Evolutionary conservation across 2,888 invertebrate species (phyloP).

Genomic region (Mesopsocus fuscifrons): DNA sequence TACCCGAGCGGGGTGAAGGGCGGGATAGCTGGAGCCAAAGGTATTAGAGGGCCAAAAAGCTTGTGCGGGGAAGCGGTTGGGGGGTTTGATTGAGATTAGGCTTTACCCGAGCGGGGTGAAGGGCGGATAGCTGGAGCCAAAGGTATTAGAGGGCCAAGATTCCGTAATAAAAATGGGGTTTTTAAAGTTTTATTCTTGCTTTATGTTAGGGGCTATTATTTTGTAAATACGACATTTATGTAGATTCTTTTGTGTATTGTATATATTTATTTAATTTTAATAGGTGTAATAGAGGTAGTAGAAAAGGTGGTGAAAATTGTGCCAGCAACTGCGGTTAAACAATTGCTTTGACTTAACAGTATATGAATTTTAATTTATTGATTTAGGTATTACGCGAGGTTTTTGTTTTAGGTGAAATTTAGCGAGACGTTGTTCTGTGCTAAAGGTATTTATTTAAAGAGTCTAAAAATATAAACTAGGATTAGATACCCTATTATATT

Average conservation of each 20-base stretch:
- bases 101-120: too few species aligned
- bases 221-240: constrained; percentile 36
- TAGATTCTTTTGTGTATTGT: constrained; percentile 28
- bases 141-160: too few species aligned
- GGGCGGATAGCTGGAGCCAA: too few species aligned
- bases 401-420: constrained; percentile 39
- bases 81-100: too few species aligned
- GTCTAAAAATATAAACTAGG: constrained; percentile 34
- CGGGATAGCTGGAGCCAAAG: too few species aligned
- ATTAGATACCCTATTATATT: constrained; percentile 50
- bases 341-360: constrained; percentile 28
- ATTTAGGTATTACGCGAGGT: too few species aligned
- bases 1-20: too few species aligned
- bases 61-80: too few species aligned
- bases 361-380: constrained; percentile 23
- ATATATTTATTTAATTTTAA: constrained; percentile 32
- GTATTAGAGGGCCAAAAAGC: too few species aligned
- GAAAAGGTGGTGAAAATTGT: constrained; percentile 41
- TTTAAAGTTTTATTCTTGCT: constrained; percentile 30
- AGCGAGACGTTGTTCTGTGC: constrained; percentile 27
- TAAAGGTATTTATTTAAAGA: constrained; percentile 25
- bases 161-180: constrained; percentile 12
- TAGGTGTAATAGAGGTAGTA: constrained; percentile 37
- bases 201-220: constrained; percentile 30
- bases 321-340: constrained; percentile 54